Base-by-base conservation (phyloP, 2,113 vertebrate genomes). In the Equus quagga region DNA sequence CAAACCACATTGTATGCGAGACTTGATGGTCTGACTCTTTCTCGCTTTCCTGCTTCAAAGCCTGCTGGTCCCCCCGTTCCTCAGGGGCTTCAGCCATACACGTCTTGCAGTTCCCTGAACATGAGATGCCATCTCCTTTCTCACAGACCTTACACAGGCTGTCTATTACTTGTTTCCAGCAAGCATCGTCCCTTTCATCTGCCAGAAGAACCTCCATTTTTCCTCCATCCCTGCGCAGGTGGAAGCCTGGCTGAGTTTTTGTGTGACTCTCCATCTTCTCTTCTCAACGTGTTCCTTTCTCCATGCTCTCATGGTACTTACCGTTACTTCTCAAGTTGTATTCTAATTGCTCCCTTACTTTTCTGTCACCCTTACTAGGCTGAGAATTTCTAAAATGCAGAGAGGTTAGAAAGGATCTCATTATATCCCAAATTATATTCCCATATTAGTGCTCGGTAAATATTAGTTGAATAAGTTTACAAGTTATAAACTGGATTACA, bases 141-240 rank as follows among this genome's bases (percentile, higher is more conserved):
- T 70, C 49, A 36, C 1, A 0, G 73, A 26, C 18, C 17, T 88
- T 23, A 5, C 6, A 10, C 21, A 0, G 4, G 33, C 4, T 2
- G 2, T 2, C 4, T 2, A 1, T 2, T 67, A 33, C 56, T 14
- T 26, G n/a, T 65, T 67, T 28, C 23, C 36, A 62, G 70, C 3
- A 21, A 4, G 7, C 33, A 5, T 33, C 3, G 0, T 44, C 36
- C 28, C 65, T 70, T 46, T 69, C 6, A 1, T 44, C 75, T 70
- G 2, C 31, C 1, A 0, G 9, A 51, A 46, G 33, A 58, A 2
- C 21, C 13, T 36, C 44, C 17, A 0, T 5, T 9, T 19, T 36
- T 24, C 8, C 18, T 80, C 49, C 12, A 6, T n/a, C 31, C 24
- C 51, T 23, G 13, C 67, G 44, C 60, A 15, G 3, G 4, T 6